Evolutionary conservation across 2,888 invertebrate species (phyloP), one percentile per base, ranked within the genome.

Genomic region (Smittia aterrima): DNA sequence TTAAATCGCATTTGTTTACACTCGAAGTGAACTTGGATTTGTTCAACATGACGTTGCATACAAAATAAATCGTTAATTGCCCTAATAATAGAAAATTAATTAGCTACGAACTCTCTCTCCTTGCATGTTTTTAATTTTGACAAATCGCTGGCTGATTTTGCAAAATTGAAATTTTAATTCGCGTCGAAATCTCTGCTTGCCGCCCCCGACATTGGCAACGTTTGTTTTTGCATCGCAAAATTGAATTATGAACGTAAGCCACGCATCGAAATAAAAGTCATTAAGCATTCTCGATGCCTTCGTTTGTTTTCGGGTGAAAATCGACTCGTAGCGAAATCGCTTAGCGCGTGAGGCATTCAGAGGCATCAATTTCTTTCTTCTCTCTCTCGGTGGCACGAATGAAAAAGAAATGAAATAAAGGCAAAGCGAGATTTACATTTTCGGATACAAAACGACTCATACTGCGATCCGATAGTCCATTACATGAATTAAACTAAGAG

Each of bases 381-480:
- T 7, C 58, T 22, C 47, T 47, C 47, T 47, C 47, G 11, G 47
- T 16, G 22, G 58, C 18, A 18, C 64, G 40, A 32, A 13, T 11
- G 58, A 62, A 62, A 47, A 40, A 54, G 70, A 54, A 54, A n/a
- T 11, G 24, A 13, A 47, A 68, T 40, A 68, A 25, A 66, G 66
- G 32, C 24, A 2, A 22, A 54, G 20, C 20, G 66, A 32, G 66
- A 66, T 27, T 66, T 32, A 66, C 32, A 66, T 66, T 71, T 71
- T 71, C 54, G 72, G 62, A 62, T 72, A 72, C 54, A 66, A 32
- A 58, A 58, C 58, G 64, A 16, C 64, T 71, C 71, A 71, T 16
- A 72, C 62, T 58, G 72, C 72, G 72, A 70, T 70, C 70, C 70
- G 70, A 72, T 72, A 72, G 72, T 62, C 62, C 72, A 72, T 72